phyloP scores from a whole-genome alignment of 2,888 invertebrate species.

The Polymixis flavicincta region DNA sequence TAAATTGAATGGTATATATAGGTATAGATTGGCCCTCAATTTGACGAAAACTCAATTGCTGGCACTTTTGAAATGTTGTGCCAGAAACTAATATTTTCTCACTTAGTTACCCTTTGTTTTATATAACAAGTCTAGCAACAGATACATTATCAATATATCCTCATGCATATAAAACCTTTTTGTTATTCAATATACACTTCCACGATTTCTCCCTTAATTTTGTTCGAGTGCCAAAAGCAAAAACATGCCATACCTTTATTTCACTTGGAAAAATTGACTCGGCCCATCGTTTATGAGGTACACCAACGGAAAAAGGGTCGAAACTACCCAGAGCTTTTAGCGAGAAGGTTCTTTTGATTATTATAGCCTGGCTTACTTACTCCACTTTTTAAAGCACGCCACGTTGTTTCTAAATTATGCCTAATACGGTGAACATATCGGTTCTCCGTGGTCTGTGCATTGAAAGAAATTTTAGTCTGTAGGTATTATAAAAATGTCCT shows the following conservation, averaged over 20 bases:
- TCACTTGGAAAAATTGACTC: constrained; percentile 74
- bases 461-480: constrained; percentile 22
- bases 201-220: constrained; percentile 60
- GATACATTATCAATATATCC: constrained; percentile 9
- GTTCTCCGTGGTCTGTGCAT: background rate
- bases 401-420: constrained; percentile 56
- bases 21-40: no score
- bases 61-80: no score
- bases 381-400: constrained; percentile 66
- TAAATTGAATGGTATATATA: no score
- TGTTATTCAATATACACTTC: constrained; percentile 63
- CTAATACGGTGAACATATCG: constrained; percentile 41
- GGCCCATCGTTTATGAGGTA: constrained; percentile 75
- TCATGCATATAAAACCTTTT: constrained; percentile 48
- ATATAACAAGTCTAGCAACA: background rate
- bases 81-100: background rate
- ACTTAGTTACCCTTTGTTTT: background rate
- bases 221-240: constrained; percentile 49
- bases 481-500: no score
- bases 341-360: constrained; percentile 72
- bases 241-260: constrained; percentile 60
- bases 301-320: constrained; percentile 69
- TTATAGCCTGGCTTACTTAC: constrained; percentile 73
- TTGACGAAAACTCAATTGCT: background rate
- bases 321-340: constrained; percentile 79